These are phyloP conservation scores for Phenacoccus solenopsis DNA, from an alignment of 1,140 invertebrate species.

Conservation along the genomic window DNA sequence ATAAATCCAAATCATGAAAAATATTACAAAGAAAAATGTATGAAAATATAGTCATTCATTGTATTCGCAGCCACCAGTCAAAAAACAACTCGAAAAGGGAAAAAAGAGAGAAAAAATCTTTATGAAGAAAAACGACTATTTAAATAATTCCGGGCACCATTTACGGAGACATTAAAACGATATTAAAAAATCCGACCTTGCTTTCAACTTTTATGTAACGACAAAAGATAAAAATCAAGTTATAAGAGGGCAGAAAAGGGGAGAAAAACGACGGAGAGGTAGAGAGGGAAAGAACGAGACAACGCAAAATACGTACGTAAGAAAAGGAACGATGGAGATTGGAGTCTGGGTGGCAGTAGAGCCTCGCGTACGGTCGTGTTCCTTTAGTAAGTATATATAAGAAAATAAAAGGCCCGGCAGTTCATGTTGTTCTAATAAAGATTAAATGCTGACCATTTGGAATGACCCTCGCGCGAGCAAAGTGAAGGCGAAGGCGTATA, in stretches of 20 bases:
- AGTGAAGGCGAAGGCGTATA: not conserved
- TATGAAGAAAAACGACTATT: not conserved
- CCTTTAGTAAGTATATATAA: too few relatives aligned
- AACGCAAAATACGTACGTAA: too few relatives aligned
- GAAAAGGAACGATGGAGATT: not conserved
- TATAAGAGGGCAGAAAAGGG: too few relatives aligned
- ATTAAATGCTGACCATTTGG: not conserved
- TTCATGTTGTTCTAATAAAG: conserved; percentile 2
- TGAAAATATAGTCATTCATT: too few relatives aligned
- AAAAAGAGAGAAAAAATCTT: not conserved
- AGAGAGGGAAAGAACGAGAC: too few relatives aligned
- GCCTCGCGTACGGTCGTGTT: not conserved
- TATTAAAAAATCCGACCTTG: conserved; percentile 2
- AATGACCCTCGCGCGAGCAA: not conserved
- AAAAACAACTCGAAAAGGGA: not conserved
- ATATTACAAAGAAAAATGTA: too few relatives aligned
- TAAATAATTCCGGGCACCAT: not conserved
- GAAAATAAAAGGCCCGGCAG: not conserved
- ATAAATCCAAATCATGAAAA: too few relatives aligned
- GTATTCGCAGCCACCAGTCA: too few relatives aligned
- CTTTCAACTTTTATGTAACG: not conserved
- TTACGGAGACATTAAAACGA: not conserved
- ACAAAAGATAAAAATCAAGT: not conserved
- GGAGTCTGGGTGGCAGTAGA: too few relatives aligned
- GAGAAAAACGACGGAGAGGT: too few relatives aligned